A percentile compares a stretch with the other conserved stretches of the same genome.
phyloP scores from a whole-genome alignment of 2,113 vertebrate species.

The Plectropomus leopardus region DNA sequence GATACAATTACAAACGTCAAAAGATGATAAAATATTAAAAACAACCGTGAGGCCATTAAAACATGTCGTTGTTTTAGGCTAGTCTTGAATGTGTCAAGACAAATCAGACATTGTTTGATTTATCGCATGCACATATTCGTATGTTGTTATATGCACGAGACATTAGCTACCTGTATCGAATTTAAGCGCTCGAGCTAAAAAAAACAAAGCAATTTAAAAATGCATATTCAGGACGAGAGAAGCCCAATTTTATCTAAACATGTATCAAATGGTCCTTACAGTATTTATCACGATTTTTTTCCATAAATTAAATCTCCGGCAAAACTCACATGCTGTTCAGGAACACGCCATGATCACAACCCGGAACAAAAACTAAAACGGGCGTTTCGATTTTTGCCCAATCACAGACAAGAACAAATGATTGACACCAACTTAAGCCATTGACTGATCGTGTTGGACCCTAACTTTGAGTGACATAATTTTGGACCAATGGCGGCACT shows the following conservation, averaged over 20 bases:
- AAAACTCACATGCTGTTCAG: conserved; percentile 81
- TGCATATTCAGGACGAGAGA: rapidly evolving
- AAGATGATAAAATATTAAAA: no score
- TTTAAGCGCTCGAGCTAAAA: not conserved
- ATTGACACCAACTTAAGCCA: conserved; percentile 43
- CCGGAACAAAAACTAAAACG: conserved; percentile 67
- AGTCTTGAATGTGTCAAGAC: no score
- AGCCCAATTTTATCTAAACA: not conserved
- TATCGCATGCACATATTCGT: not conserved
- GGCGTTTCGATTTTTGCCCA: conserved; percentile 46
- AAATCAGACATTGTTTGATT: no score
- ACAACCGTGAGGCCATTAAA: no score
- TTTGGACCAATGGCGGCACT: conserved; percentile 26
- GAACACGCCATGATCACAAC: conserved; percentile 69
- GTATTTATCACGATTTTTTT: not conserved
- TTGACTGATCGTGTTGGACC: rapidly evolving
- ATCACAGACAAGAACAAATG: conserved; percentile 36
- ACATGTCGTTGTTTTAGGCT: no score
- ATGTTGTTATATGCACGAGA: not conserved
- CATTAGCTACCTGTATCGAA: not conserved
- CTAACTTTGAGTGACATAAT: not conserved
- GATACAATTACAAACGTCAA: no score
- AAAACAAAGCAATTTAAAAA: not conserved
- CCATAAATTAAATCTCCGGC: conserved; percentile 15
- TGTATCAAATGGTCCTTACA: rapidly evolving